A percentile compares a stretch with the other conserved stretches of the same genome.
phyloP scores from a whole-genome alignment of 2,888 invertebrate species.

The Drosophila niveifrons region DNA sequence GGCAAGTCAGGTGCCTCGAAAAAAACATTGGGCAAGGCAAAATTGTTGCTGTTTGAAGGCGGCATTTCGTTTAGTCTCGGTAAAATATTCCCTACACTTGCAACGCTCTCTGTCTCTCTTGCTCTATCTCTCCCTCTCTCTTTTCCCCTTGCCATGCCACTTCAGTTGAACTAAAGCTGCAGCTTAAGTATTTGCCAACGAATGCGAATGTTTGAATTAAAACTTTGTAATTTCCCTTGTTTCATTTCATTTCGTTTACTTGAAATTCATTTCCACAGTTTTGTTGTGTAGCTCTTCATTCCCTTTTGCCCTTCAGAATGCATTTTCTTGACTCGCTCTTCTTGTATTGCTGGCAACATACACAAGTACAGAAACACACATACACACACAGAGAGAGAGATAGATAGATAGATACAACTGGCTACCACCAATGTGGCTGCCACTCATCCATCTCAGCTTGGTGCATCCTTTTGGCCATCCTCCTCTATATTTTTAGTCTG shows the following conservation, averaged over 20 bases:
- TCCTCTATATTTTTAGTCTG: conserved; percentile 31
- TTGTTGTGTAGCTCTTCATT: conserved; percentile 32
- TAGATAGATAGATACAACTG: conserved; percentile 17
- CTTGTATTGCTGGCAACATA: conserved; percentile 6
- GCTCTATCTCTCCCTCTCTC: not conserved
- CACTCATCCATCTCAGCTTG: conserved; percentile 56
- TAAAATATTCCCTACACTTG: conserved; percentile 27
- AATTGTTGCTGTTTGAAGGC: conserved; percentile 29
- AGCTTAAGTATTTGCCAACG: conserved; percentile 77
- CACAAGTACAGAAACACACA: conserved; percentile 10
- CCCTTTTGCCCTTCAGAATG: conserved; percentile 24
- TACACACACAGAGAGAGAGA: not conserved
- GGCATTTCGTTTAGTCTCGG: conserved; percentile 61
- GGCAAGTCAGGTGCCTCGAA: conserved; percentile 45
- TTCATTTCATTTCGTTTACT: conserved; percentile 80
- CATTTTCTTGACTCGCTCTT: conserved; percentile 54
- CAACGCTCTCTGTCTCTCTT: not conserved
- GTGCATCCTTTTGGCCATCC: conserved; percentile 38
- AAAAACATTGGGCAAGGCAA: conserved; percentile 21
- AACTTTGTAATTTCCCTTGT: conserved; percentile 81
- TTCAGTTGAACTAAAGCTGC: conserved; percentile 47
- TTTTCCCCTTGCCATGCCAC: too few species aligned
- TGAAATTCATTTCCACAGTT: conserved; percentile 77
- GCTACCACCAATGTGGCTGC: conserved; percentile 50
- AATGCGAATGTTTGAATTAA: conserved; percentile 80